Evolutionary conservation across 2,113 vertebrate species (phyloP), one percentile per base, ranked within the genome.

Genomic region (Excalfactoria chinensis): DNA sequence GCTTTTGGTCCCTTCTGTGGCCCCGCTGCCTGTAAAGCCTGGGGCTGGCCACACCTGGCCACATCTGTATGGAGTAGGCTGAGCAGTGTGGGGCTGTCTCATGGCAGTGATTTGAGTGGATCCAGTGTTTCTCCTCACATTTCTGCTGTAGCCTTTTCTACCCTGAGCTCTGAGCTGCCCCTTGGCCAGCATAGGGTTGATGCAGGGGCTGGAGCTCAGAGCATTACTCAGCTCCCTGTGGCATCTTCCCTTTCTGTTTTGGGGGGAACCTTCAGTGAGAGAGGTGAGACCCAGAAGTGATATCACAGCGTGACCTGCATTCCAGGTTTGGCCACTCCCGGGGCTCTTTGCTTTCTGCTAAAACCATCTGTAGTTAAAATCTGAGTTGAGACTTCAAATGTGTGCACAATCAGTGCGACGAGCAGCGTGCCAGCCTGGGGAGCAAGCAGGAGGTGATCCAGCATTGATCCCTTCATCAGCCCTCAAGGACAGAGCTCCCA

Each of bases 41-140:
- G n/a, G 32, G 37, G 34, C 76, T 77, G 78, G 22, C 35, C 55
- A 70, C 79, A 86, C 60, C 83, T 94, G 93, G 79, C 62, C 90
- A 92, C 76, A 63, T 79, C 94, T 92, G 68, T 25, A 60, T 32
- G 6, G 64, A 69, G 63, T 62, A 17, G 26, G 44, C 63, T 56
- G 82, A 87, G 92, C 86, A 60, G 53, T 28, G 2, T 2, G 59
- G 75, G 71, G 40, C 15, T 72, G 67, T 46, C 49, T 79, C 55
- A 12, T 0, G 2, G 35, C 69, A 79, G 85, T 0, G 3, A 3
- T 35, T 85, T 83, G 71, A 88, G 85, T 63, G 49, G 75, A 66
- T 76, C 75, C 85, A 90, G 79, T 18, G 0, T 76, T 78, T 26
- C 68, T 91, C 92, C 90, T 85, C 35, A 79, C 83, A 76, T 58